These are phyloP conservation scores for Eupithecia inturbata DNA, from an alignment of 2,888 invertebrate species.

Conservation along the genomic window DNA sequence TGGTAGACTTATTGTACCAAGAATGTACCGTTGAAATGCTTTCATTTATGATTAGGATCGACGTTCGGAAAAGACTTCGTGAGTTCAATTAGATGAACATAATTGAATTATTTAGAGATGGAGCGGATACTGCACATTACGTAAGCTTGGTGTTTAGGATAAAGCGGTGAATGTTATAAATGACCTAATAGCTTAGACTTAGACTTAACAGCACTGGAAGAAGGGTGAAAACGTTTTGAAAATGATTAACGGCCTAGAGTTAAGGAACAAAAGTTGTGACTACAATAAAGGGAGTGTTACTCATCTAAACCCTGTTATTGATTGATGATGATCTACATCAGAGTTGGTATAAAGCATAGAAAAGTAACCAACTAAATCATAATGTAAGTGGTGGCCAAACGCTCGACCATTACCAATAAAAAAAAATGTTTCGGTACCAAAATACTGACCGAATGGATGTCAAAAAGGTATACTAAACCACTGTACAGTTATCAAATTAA, in stretches of 20 bases:
- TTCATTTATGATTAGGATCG: slow-evolving; percentile 30
- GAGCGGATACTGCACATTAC: slow-evolving; percentile 42
- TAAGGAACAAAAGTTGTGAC: neutral
- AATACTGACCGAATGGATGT: neutral
- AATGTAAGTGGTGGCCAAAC: no score
- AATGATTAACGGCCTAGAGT: neutral
- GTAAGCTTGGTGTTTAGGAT: slow-evolving; percentile 25
- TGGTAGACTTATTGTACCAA: neutral
- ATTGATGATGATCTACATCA: neutral
- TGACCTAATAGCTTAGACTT: neutral
- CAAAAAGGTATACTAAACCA: neutral
- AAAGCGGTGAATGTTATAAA: neutral
- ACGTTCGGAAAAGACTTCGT: slow-evolving; percentile 37
- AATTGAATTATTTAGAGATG: slow-evolving; percentile 44
- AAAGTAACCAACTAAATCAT: neutral
- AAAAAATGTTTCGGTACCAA: no score
- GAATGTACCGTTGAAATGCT: slow-evolving; percentile 17
- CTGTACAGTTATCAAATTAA: neutral
- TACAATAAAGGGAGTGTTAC: neutral
- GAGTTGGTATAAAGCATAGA: neutral
- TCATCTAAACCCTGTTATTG: neutral
- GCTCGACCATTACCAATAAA: no score
- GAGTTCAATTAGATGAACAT: slow-evolving; percentile 40
- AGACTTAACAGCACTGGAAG: neutral
- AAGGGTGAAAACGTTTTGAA: neutral